Conservation (phyloP, 2,888 invertebrate genomes). For the Papilio demoleus region DNA sequence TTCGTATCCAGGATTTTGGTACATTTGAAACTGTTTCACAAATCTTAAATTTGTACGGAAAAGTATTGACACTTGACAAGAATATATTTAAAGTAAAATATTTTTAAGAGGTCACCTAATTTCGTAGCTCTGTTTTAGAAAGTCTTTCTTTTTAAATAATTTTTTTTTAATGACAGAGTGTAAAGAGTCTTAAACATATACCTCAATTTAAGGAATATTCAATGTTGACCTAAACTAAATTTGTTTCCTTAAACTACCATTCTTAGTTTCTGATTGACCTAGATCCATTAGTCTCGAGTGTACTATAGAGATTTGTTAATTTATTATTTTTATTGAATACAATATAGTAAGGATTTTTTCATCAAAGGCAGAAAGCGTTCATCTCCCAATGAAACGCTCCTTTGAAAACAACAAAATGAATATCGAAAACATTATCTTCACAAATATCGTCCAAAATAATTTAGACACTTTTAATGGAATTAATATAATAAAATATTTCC, state of each 20-base stretch:
- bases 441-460: slow-evolving; percentile 45
- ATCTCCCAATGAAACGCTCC: neutral
- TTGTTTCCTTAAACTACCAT: no score
- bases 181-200: no score
- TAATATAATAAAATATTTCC: slow-evolving; percentile 66
- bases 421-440: slow-evolving; percentile 29
- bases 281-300: no score
- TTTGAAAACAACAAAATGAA: slow-evolving; percentile 20
- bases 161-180: no score
- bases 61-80: neutral
- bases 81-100: neutral
- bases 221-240: no score
- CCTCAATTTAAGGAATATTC: no score
- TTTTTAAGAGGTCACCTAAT: no score
- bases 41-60: neutral
- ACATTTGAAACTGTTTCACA: neutral
- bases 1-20: neutral
- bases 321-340: neutral
- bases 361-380: slow-evolving; percentile 8
- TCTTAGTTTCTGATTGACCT: no score
- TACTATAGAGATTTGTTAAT: no score
- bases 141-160: no score
- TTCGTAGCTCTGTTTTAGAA: no score
- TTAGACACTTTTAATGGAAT: slow-evolving; percentile 67
- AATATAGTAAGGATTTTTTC: neutral